phyloP scores from a whole-genome alignment of 2,888 invertebrate genomes.

The Troides helena region DNA sequence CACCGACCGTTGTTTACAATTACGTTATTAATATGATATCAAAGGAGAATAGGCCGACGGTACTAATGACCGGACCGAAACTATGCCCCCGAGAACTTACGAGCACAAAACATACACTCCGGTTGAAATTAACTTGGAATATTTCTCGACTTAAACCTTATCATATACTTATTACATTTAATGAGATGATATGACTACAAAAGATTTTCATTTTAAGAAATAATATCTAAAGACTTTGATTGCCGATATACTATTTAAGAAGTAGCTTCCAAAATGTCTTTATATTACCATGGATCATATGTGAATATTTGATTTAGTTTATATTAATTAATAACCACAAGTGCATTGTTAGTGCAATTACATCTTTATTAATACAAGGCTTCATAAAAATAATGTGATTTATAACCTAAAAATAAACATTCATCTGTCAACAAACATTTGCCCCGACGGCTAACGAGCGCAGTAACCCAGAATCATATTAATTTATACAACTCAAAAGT shows the following conservation, averaged over 20 bases:
- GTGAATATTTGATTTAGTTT: too few species aligned
- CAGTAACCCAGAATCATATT: background rate
- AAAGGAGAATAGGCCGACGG: conserved; percentile 7
- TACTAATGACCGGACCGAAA: conserved; percentile 8
- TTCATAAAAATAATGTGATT: background rate
- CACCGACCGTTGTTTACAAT: background rate
- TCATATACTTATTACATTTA: background rate
- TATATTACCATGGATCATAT: too few species aligned
- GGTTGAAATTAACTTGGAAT: conserved; percentile 10
- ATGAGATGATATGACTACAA: background rate
- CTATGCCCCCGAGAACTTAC: conserved; percentile 12
- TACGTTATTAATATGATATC: conserved; percentile 16
- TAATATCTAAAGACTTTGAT: too few species aligned
- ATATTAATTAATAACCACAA: too few species aligned
- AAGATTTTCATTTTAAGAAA: background rate
- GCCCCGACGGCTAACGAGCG: background rate
- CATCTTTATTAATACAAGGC: background rate
- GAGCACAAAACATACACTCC: conserved; percentile 3
- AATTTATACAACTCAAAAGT: background rate
- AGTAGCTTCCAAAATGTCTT: too few species aligned
- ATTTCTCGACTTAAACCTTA: conserved; percentile 2
- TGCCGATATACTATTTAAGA: too few species aligned
- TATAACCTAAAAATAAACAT: background rate
- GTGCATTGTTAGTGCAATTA: too few species aligned
- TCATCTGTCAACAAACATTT: background rate